Evolutionary conservation across 2,888 invertebrate species (phyloP).

Genomic region (Plebejus melissa): DNA sequence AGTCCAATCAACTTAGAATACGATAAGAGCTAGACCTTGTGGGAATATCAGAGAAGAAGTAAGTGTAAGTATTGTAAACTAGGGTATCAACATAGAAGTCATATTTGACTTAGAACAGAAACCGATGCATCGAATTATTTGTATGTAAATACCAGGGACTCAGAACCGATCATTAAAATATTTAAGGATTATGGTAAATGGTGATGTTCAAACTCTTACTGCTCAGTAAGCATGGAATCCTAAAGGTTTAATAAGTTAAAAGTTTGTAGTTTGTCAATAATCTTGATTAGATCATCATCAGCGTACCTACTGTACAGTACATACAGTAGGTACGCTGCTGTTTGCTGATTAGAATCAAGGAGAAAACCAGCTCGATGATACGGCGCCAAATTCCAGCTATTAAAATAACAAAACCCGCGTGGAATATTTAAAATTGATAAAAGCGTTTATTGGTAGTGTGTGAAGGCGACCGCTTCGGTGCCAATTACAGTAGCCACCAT

Average conservation of each 20-base stretch:
- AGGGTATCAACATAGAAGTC: not conserved
- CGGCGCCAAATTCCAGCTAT: conserved; percentile 40
- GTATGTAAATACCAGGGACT: conserved; percentile 5
- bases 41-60: not conserved
- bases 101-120: not conserved
- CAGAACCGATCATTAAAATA: not conserved
- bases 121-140: not conserved
- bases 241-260: not conserved
- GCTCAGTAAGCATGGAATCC: not conserved
- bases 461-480: conserved; percentile 57
- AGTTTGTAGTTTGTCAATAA: not conserved
- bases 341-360: conserved; percentile 20
- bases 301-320: too few species aligned
- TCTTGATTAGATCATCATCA: not conserved
- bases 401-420: conserved; percentile 42
- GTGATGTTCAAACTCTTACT: not conserved
- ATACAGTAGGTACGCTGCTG: not conserved
- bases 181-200: not conserved
- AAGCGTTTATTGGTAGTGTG: conserved; percentile 42
- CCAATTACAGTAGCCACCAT: conserved; percentile 74
- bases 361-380: conserved; percentile 5
- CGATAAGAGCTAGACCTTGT: not conserved
- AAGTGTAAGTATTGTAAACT: not conserved
- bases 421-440: conserved; percentile 49
- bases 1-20: conserved; percentile 12